A percentile compares a stretch with the other conserved stretches of the same genome.
phyloP scores from a whole-genome alignment of 1,140 invertebrate species.

The Philotrypesis tridentata region DNA sequence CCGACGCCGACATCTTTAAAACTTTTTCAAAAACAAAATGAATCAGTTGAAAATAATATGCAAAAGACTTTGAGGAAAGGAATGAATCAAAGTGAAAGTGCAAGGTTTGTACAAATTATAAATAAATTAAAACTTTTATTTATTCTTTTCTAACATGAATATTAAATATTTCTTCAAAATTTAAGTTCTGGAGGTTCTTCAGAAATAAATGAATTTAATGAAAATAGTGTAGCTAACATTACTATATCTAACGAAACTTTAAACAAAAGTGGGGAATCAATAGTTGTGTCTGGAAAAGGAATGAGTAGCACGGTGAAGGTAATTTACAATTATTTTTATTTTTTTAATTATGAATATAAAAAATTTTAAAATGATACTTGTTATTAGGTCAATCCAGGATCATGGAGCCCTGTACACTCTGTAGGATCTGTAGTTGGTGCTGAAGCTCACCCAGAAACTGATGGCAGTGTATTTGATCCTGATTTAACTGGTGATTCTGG shows the following conservation, averaged over 20 bases:
- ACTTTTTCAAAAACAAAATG: slow-evolving; percentile 66
- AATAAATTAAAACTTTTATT: slow-evolving; percentile 22
- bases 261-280: slow-evolving; percentile 69
- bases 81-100: slow-evolving; percentile 62
- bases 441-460: slow-evolving; percentile 86
- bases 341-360: background rate
- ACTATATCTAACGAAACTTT: slow-evolving; percentile 72
- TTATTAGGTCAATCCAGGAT: slow-evolving; percentile 78
- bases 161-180: slow-evolving; percentile 32
- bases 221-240: slow-evolving; percentile 68
- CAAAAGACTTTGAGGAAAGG: slow-evolving; percentile 66
- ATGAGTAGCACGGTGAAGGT: slow-evolving; percentile 70
- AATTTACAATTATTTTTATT: slow-evolving; percentile 34
- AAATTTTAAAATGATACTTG: background rate
- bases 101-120: slow-evolving; percentile 55
- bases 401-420: slow-evolving; percentile 88
- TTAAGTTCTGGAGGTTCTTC: slow-evolving; percentile 62
- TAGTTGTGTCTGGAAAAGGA: slow-evolving; percentile 69
- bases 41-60: slow-evolving; percentile 52
- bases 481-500: slow-evolving; percentile 80
- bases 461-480: slow-evolving; percentile 85
- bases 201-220: slow-evolving; percentile 62
- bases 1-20: slow-evolving; percentile 73
- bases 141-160: background rate
- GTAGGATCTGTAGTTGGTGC: slow-evolving; percentile 85